Evolutionary conservation across 2,797 vertebrate genomes (phyloP).

Genomic region (Sebastiscus tertius): DNA sequence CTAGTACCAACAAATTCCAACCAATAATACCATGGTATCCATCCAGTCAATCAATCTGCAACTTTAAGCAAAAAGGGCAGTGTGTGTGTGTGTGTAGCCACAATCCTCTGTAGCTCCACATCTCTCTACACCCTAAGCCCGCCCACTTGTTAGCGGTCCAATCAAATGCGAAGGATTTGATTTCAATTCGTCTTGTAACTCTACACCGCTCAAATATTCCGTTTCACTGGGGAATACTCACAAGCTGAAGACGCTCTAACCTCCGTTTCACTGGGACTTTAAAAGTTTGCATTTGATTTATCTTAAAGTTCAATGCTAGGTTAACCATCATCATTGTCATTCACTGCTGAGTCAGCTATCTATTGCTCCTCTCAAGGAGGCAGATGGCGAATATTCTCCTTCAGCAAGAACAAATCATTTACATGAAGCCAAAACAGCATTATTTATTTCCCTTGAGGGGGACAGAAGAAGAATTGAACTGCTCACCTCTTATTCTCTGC

Average conservation of each 20-base stretch:
- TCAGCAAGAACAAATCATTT: background rate
- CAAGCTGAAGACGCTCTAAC: background rate
- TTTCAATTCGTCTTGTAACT: no score
- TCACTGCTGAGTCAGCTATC: slow-evolving; percentile 1
- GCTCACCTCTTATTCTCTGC: background rate
- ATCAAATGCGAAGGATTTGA: no score
- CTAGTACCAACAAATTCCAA: background rate
- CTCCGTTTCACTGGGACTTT: background rate
- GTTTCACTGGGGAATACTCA: background rate
- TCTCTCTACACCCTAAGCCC: no score
- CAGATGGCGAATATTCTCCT: background rate
- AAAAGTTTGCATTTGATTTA: background rate
- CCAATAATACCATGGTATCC: no score
- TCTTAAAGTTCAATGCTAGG: background rate
- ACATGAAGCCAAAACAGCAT: background rate
- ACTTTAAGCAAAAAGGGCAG: background rate
- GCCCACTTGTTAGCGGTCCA: no score
- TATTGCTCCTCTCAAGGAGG: background rate
- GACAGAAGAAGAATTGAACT: background rate
- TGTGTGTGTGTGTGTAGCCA: no score
- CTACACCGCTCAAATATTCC: background rate
- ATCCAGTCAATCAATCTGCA: background rate
- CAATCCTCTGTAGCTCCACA: no score
- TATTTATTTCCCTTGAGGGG: slow-evolving; percentile 5
- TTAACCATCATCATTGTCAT: background rate